phyloP scores from a whole-genome alignment of 1,140 invertebrate species.

The Cydia strobilella region DNA sequence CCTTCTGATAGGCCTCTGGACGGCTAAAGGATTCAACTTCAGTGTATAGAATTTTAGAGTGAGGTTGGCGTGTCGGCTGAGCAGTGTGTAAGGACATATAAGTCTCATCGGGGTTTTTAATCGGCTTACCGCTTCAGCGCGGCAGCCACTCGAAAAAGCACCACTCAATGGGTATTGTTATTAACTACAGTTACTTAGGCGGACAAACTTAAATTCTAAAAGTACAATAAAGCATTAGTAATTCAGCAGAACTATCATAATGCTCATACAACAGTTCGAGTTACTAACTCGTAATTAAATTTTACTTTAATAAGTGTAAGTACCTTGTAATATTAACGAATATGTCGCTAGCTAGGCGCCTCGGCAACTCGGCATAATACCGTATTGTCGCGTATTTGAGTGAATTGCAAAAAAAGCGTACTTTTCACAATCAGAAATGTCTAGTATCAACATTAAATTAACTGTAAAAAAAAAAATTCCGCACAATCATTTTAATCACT shows the following conservation, averaged over 20 bases:
- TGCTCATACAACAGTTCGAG: not conserved
- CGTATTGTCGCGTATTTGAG: too few species aligned
- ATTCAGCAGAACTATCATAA: not conserved
- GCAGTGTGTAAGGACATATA: constrained; percentile 26
- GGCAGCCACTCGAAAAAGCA: constrained; percentile 59
- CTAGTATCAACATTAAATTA: too few species aligned
- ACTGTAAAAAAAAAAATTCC: too few species aligned
- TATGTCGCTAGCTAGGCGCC: too few species aligned
- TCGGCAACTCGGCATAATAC: too few species aligned
- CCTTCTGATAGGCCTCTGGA: too few species aligned
- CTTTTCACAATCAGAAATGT: too few species aligned
- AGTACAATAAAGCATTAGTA: constrained; percentile 33
- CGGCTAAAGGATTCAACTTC: not conserved
- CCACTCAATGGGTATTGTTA: constrained; percentile 51
- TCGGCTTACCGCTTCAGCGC: constrained; percentile 62
- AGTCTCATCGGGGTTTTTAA: constrained; percentile 63
- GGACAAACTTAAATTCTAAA: constrained; percentile 44
- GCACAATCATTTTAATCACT: too few species aligned
- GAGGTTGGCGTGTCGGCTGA: not conserved
- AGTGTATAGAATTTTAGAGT: not conserved
- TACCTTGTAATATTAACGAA: too few species aligned
- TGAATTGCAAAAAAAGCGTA: too few species aligned
- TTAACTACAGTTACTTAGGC: constrained; percentile 45
- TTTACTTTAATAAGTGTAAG: too few species aligned
- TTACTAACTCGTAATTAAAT: constrained; percentile 41